Base-by-base conservation (phyloP, 1,140 invertebrate species). In the Drosophila nigromelanica region DNA sequence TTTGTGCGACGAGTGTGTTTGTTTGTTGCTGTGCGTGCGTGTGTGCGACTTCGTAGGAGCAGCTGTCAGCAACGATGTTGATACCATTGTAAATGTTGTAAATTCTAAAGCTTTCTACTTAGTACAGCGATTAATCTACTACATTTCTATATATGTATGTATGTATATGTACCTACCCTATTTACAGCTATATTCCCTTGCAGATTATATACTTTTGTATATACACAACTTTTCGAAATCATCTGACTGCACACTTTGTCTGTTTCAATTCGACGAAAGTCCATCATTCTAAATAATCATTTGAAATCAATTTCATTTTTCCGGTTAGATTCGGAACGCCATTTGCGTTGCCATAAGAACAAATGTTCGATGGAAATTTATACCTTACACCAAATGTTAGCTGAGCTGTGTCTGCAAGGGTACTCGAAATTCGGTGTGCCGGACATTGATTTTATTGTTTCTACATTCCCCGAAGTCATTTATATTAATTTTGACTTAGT, bases 1-100 rank as follows among this genome's bases (percentile, higher is more conserved):
- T 48, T 37, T 55, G 58, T 50, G 10, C 21, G 18, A 27, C 21
- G n/a, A n/a, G n/a, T n/a, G n/a, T n/a, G n/a, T 56, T 21, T 47
- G 10, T 8, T 5, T 47, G 6, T 24, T 7, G 12, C 12, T 24
- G 39, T 14, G 37, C 15, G 54, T 27, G 37, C 33, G 45, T 58
- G 52, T 50, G 43, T 42, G 50, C 42, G 18, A 18, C 18, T 33
- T 1, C 30, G 30, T 6, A 7, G 5, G 30, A 0, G 47, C 47
- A 24, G 30, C 40, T 66, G 61, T 60, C 8, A 27, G 48, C 56
- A 55, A 56, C 30, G 30, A 70, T 61, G 42, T 43, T 33, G 64
- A 47, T 48, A 43, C 54, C 62, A 67, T 67, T 89, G 83, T 89
- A 89, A 89, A 89, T 89, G 83, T 89, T 89, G 83, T 89, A 89